Evolutionary conservation across 2,888 invertebrate genomes (phyloP).

Genomic region (Orchestes rusci): DNA sequence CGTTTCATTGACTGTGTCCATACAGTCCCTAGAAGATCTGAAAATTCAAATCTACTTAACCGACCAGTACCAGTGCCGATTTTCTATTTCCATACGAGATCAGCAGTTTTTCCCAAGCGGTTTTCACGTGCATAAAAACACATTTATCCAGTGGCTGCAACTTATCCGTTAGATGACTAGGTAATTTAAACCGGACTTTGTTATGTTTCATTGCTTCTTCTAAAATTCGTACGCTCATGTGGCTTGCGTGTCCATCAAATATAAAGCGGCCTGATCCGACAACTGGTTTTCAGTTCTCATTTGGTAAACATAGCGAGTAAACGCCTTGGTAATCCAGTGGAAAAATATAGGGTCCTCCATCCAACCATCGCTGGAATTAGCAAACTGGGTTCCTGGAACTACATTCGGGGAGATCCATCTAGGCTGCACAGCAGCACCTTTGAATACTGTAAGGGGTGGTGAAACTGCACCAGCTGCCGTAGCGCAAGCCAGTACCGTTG

Average conservation of each 20-base stretch:
- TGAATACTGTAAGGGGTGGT: constrained; percentile 31
- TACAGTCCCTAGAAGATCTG: constrained; percentile 17
- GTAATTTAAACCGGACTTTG: background rate
- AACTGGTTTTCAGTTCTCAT: background rate
- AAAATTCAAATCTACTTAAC: constrained; percentile 18
- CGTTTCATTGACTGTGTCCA: constrained; percentile 16
- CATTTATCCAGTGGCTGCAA: constrained; percentile 4
- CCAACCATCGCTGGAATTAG: constrained; percentile 30
- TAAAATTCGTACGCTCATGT: constrained; percentile 15
- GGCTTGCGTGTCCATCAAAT: background rate
- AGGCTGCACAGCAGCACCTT: constrained; percentile 29
- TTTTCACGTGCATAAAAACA: constrained; percentile 1
- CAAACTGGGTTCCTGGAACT: constrained; percentile 28
- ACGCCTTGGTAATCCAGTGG: constrained; percentile 13
- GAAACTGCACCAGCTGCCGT: constrained; percentile 26
- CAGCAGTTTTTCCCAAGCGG: constrained; percentile 18
- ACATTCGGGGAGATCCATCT: constrained; percentile 23
- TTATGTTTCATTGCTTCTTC: constrained; percentile 18
- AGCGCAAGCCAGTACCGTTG: constrained; percentile 27
- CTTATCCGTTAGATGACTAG: constrained; percentile 1
- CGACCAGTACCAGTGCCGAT: constrained; percentile 21
- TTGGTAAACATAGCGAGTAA: background rate
- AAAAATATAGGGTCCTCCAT: constrained; percentile 30
- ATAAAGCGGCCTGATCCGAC: constrained; percentile 17
- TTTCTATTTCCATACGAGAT: constrained; percentile 17